Conservation (phyloP, 2,797 vertebrate species). For the Emys orbicularis region DNA sequence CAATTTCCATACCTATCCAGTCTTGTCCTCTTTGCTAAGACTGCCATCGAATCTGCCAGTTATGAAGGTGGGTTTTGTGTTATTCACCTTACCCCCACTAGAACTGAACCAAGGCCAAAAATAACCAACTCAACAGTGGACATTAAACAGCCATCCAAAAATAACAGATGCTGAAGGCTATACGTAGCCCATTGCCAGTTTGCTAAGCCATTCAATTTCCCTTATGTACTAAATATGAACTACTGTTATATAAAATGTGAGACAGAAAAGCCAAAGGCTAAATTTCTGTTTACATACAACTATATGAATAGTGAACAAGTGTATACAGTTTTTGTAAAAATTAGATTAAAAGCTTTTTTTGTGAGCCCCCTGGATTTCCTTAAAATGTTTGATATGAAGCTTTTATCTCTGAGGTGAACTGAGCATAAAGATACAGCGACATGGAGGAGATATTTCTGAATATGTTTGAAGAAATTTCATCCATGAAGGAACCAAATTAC, state of each 20-base stretch:
- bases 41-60: background rate
- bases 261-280: background rate
- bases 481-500: conserved; percentile 75
- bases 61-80: background rate
- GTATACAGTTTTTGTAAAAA: background rate
- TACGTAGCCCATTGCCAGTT: fast-evolving
- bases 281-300: background rate
- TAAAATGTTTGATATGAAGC: conserved; percentile 66
- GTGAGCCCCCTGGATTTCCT: conserved; percentile 67
- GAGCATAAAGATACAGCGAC: conserved; percentile 54
- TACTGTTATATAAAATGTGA: background rate
- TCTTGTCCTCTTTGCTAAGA: background rate
- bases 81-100: background rate
- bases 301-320: conserved; percentile 5
- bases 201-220: background rate
- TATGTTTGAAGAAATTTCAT: conserved; percentile 74
- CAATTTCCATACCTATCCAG: background rate
- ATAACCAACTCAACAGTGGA: fast-evolving
- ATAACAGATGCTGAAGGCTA: fast-evolving
- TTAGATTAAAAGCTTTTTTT: conserved; percentile 31
- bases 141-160: background rate
- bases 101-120: fast-evolving
- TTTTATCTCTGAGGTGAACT: conserved; percentile 61
- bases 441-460: conserved; percentile 70
- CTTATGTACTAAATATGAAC: background rate